These are phyloP conservation scores for Arbacia lixula DNA, from an alignment of 53 echinoderm and acorn worm genomes.

Conservation along the genomic window DNA sequence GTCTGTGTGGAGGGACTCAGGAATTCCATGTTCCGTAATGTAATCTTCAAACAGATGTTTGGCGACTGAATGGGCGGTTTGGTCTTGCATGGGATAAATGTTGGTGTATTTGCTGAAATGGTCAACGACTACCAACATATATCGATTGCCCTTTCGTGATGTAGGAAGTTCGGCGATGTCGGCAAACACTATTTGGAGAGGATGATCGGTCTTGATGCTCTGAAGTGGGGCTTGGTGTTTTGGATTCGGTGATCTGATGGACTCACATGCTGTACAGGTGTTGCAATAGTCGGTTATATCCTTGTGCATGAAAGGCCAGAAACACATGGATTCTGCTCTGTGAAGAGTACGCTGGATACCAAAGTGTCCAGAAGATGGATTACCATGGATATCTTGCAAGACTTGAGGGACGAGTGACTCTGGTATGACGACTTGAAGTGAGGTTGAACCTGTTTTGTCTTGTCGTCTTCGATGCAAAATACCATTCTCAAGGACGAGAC, in stretches of 20 bases:
- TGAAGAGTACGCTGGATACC: constrained; percentile 42
- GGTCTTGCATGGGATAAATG: constrained; percentile 48
- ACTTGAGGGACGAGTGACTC: too few species aligned
- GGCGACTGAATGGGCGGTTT: constrained; percentile 49
- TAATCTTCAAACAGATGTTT: constrained; percentile 45
- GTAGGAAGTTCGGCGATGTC: constrained; percentile 54
- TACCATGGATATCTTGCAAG: constrained; percentile 25
- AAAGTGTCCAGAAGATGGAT: constrained; percentile 48
- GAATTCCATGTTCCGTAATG: constrained; percentile 43
- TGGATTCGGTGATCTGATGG: constrained; percentile 36
- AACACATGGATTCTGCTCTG: background rate
- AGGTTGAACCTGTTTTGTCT: too few species aligned
- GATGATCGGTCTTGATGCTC: constrained; percentile 28
- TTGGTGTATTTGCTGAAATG: constrained; percentile 61
- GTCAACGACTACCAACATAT: constrained; percentile 45
- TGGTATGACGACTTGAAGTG: too few species aligned
- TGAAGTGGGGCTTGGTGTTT: constrained; percentile 27
- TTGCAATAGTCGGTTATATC: constrained; percentile 36
- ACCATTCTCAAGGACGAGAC: background rate
- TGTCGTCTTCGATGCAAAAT: constrained; percentile 33
- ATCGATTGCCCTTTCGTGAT: constrained; percentile 31
- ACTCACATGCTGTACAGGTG: constrained; percentile 19
- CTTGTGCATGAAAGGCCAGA: constrained; percentile 23
- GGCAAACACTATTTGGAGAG: constrained; percentile 36
- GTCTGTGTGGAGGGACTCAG: constrained; percentile 48